Conservation (phyloP, 2,113 vertebrate genomes). For the Pionites leucogaster region DNA sequence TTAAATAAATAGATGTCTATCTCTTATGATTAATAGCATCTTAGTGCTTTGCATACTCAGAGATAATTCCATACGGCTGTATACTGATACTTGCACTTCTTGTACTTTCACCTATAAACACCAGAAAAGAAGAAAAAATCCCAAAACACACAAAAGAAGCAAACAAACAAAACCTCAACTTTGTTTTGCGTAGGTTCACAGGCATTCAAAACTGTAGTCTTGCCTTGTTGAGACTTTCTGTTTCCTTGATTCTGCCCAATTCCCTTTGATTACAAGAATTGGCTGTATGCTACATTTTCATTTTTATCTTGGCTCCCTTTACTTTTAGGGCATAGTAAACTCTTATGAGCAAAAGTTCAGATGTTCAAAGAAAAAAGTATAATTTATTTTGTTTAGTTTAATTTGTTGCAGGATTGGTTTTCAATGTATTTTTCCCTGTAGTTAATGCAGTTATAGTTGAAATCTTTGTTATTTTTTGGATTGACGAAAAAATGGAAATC, state of each 20-base stretch:
- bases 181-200: neutral
- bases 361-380: neutral
- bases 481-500: neutral
- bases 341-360: neutral
- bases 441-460: neutral
- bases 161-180: neutral
- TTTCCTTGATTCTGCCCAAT: neutral
- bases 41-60: neutral
- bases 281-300: neutral
- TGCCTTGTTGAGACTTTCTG: neutral
- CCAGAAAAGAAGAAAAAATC: neutral
- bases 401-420: neutral
- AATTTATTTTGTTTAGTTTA: neutral
- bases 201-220: neutral
- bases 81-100: neutral
- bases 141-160: neutral
- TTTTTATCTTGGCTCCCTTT: neutral
- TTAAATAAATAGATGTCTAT: neutral
- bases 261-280: neutral
- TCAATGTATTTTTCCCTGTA: neutral
- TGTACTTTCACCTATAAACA: neutral
- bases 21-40: neutral
- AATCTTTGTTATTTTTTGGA: neutral
- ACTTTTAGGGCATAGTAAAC: neutral
- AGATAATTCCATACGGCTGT: neutral